Evolutionary conservation across 92 coral and sea anemone species (phyloP), one percentile per base, ranked within the genome.

Genomic region (Siderastrea radians): DNA sequence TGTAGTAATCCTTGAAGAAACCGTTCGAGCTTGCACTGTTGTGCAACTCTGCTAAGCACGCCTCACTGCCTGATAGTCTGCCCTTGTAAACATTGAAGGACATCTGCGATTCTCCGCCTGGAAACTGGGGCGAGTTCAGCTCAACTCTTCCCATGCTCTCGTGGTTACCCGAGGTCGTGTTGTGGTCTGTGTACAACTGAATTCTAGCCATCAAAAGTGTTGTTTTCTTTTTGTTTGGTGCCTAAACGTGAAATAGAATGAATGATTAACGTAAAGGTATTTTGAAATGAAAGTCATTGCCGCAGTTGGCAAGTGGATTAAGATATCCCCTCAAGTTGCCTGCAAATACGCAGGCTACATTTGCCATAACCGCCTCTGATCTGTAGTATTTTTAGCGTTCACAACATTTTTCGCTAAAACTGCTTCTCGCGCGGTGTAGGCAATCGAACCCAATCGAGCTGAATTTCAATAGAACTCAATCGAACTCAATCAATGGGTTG

Each of bases 1-100:
- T 43, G 57, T 11, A 83, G 57, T 90, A 86, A 81, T 93, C 96
- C 79, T 95, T 90, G 49, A 82, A 70, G 74, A 91, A 91, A 26
- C 89, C 92, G 14, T 86, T 77, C 55, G 84, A 82, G 60, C 94
- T 59, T 6, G 88, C 72, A 84, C 91, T 81, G 75, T 75, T 81
- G 26, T 84, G 91, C 72, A 90, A 64, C 15, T 74, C 76, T 3
- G 70, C 82, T 51, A 85, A 88, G 88, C 93, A 93, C 92, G 93
- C 88, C 88, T 93, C 84, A 74, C 91, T 86, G 43, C 81, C 94
- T 51, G 82, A 66, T 51, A 72, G 26, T 16, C 64, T 48, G 48
- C 60, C 54, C 52, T 63, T 79, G 88, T 75, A 74, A 84, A 84
- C 75, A 75, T 12, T 51, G 14, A 84, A 85, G 14, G 89, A 77